Evolutionary conservation across 2,797 vertebrate genomes (phyloP).

Genomic region (Morus bassanus): DNA sequence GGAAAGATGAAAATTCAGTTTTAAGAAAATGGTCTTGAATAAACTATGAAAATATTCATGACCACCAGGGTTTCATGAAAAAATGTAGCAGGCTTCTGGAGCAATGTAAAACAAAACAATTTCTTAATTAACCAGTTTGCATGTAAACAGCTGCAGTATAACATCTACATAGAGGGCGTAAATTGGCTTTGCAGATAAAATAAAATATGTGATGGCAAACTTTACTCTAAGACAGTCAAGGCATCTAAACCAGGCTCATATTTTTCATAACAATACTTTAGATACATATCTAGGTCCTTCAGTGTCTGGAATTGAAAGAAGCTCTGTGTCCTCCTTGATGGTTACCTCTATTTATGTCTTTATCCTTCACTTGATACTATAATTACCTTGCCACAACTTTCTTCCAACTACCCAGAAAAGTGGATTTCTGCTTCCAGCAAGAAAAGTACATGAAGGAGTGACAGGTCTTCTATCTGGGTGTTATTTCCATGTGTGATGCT

Average conservation of each 20-base stretch:
- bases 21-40: neutral
- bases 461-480: neutral
- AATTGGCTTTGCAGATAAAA: neutral
- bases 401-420: neutral
- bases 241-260: neutral
- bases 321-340: neutral
- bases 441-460: neutral
- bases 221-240: neutral
- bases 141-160: neutral
- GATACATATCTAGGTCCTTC: neutral
- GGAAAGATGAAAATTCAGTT: neutral
- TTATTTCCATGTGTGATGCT: neutral
- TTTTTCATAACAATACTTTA: neutral
- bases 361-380: neutral
- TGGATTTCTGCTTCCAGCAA: neutral
- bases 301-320: neutral
- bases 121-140: neutral
- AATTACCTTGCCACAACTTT: neutral
- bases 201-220: neutral
- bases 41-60: neutral
- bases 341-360: neutral
- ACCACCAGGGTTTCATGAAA: neutral
- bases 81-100: neutral
- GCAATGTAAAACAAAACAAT: neutral
- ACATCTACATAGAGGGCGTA: neutral